Evolutionary conservation across 2,888 invertebrate species (phyloP).

Genomic region (Pseudococcus viburni): DNA sequence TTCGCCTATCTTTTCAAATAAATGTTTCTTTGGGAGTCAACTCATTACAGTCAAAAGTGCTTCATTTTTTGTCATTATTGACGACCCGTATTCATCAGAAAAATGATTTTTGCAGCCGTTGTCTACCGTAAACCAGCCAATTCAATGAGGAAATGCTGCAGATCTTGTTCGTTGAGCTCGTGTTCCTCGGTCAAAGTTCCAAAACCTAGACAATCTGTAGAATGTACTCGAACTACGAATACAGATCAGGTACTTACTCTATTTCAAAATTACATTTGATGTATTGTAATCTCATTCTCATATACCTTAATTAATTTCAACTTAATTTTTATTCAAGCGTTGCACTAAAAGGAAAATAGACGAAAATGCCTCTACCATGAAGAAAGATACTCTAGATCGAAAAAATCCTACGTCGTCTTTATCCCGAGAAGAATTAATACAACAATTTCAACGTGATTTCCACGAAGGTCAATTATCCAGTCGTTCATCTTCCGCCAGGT

Average conservation of each 20-base stretch:
- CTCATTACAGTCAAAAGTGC: no score
- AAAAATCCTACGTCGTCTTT: constrained; percentile 38
- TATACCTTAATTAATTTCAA: background rate
- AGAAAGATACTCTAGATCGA: background rate
- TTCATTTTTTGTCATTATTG: no score
- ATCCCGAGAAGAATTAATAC: constrained; percentile 61
- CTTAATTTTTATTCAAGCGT: background rate
- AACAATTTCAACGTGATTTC: constrained; percentile 64
- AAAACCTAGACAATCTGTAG: constrained; percentile 19
- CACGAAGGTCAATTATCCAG: constrained; percentile 60
- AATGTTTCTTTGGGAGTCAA: no score
- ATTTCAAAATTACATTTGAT: no score
- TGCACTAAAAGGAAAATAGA: constrained; percentile 37
- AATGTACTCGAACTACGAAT: background rate
- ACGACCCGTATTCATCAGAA: background rate
- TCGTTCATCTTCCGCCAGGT: constrained; percentile 36
- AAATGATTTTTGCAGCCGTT: constrained; percentile 7
- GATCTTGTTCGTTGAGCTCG: constrained; percentile 58
- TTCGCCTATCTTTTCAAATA: no score
- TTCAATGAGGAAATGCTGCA: constrained; percentile 58
- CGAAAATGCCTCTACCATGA: background rate
- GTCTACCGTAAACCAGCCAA: constrained; percentile 54
- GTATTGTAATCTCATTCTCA: no score
- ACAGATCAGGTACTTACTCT: background rate
- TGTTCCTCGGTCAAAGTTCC: constrained; percentile 49